phyloP scores from a whole-genome alignment of 1,140 invertebrate genomes.

The Charaxes varanes region DNA sequence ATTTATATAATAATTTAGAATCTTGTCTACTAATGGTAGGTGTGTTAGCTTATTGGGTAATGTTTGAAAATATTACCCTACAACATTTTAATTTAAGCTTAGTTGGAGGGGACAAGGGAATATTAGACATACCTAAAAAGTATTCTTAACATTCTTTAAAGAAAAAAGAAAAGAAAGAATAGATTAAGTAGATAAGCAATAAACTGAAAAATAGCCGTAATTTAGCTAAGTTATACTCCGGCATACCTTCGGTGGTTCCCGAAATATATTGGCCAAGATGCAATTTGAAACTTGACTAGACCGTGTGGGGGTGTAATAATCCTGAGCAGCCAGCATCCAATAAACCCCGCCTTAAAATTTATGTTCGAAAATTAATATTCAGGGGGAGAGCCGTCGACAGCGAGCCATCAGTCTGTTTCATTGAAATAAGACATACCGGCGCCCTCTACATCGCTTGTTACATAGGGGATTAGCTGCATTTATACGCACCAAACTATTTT shows the following conservation, averaged over 20 bases:
- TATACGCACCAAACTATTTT: too few species aligned
- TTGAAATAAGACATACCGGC: slow-evolving; percentile 16
- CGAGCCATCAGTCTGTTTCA: slow-evolving; percentile 21
- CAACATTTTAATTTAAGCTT: too few species aligned
- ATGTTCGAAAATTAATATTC: slow-evolving; percentile 28
- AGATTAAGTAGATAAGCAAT: too few species aligned
- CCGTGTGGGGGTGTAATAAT: slow-evolving; percentile 19
- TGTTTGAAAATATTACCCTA: too few species aligned
- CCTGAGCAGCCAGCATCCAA: slow-evolving; percentile 16
- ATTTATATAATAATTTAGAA: background rate
- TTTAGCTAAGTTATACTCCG: too few species aligned
- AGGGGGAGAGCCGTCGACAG: slow-evolving; percentile 19
- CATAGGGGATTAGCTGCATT: background rate
- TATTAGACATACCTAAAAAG: too few species aligned
- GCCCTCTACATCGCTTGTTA: slow-evolving; percentile 13
- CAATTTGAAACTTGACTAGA: slow-evolving; percentile 9
- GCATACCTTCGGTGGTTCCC: background rate
- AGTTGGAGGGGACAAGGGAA: too few species aligned
- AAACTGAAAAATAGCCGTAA: too few species aligned
- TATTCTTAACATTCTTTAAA: too few species aligned
- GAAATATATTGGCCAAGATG: too few species aligned
- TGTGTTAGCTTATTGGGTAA: too few species aligned
- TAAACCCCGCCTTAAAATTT: slow-evolving; percentile 23
- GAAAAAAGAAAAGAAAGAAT: too few species aligned
- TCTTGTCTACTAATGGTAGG: background rate